Base-by-base conservation (phyloP, 2,888 invertebrate genomes). In the Drosophila macrospina region DNA sequence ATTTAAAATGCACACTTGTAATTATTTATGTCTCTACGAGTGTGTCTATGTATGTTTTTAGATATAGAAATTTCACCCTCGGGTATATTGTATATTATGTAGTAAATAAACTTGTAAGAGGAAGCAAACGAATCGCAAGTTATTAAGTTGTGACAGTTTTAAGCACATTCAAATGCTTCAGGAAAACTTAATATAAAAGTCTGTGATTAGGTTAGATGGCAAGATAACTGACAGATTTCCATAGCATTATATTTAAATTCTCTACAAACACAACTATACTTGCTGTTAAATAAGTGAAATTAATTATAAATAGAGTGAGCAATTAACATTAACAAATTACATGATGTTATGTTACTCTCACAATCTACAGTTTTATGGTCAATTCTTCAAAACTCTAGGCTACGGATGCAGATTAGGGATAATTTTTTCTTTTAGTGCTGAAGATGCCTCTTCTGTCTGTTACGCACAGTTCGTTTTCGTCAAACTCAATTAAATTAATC, bases 1-100 rank as follows among this genome's bases (percentile, higher is more conserved):
- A 72, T 62, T 59, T 60, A 39, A 63, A 77, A 77, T 72, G 62
- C 62, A 66, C 62, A 63, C 74, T 77, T 67, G 51, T 64, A 69
- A 69, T 74, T 69, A 57, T 68, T 45, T 57, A 42, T 70, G 34
- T 60, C 6, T 4, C 13, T 54, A n/a, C 39, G 30, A 54, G 44
- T 67, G 5, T 44, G n/a, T 55, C 11, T 41, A 16, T 55, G 37
- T 62, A 0, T 41, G 11, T 34, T 28, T 52, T 26, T 60, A 50
- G 45, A 56, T 41, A 51, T 48, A 54, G 20, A 51, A 69, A 74
- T 54, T 60, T 44, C 20, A 48, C 69, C 74, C 59, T 15, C 8
- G 61, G 64, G 78, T 2, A 69, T 69, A 60, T 11, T 74, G 69
- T 48, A 64, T 56, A 56, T 55, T 20, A 41, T 20, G 62, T 73